Conservation (phyloP, 1,140 invertebrate species). For the Archivesica marissinica region DNA sequence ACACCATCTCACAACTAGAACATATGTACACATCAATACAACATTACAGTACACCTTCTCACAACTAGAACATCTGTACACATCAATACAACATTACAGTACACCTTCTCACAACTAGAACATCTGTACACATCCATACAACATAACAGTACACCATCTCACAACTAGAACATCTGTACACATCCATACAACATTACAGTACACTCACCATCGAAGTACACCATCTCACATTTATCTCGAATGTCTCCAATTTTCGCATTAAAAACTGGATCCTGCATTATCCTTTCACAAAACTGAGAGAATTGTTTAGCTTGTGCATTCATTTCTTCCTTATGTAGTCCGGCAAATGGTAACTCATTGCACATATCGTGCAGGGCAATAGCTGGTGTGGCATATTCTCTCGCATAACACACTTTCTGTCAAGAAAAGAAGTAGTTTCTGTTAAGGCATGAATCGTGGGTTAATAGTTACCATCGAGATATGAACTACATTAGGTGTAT, state of each 20-base stretch:
- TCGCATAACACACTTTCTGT: constrained; percentile 39
- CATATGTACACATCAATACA: neutral
- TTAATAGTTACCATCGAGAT: neutral
- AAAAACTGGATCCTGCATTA: constrained; percentile 4
- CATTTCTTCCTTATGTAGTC: constrained; percentile 2
- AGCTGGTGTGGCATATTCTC: constrained; percentile 40
- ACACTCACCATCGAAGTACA: constrained; percentile 42
- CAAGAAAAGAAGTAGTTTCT: no score
- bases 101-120: no score
- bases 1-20: neutral
- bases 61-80: neutral
- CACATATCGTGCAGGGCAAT: constrained; percentile 20
- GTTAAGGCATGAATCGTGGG: no score
- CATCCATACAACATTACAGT: neutral
- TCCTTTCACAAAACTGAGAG: neutral
- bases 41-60: neutral
- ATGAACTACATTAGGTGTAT: neutral
- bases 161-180: no score
- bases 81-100: neutral
- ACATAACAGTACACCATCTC: no score
- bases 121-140: no score
- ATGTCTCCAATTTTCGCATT: constrained; percentile 24
- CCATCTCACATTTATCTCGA: constrained; percentile 19
- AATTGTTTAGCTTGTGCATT: constrained; percentile 26
- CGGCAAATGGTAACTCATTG: neutral